phyloP scores from a whole-genome alignment of 2,888 invertebrate species.

The Pilophorus perplexus region DNA sequence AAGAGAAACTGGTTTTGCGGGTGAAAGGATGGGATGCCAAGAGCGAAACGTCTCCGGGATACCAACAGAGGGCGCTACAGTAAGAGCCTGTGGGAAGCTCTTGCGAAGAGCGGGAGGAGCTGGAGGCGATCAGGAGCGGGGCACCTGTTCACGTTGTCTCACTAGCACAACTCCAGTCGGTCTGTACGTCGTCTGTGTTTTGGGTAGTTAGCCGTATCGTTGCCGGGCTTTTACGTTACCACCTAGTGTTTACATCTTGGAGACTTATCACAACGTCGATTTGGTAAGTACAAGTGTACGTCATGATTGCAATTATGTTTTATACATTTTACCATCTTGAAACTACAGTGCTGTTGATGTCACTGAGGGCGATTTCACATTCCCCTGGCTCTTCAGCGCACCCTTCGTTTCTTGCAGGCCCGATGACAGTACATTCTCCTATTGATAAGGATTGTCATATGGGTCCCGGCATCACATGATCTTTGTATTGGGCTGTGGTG shows the following conservation, averaged over 20 bases:
- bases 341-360: too few relatives aligned
- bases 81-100: not conserved
- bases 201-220: too few relatives aligned
- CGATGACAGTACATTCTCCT: slow-evolving; percentile 32
- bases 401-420: slow-evolving; percentile 4
- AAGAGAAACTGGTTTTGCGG: slow-evolving; percentile 37
- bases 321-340: too few relatives aligned
- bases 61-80: not conserved
- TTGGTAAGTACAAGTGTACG: not conserved
- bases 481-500: slow-evolving; percentile 1
- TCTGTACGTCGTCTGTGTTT: slow-evolving; percentile 7
- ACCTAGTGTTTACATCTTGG: slow-evolving; percentile 8
- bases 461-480: slow-evolving; percentile 11
- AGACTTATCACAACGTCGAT: slow-evolving; percentile 2
- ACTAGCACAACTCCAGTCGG: not conserved
- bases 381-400: slow-evolving; percentile 9
- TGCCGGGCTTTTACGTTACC: not conserved
- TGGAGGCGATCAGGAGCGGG: too few relatives aligned
- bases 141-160: slow-evolving; percentile 15
- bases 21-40: slow-evolving; percentile 36
- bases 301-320: too few relatives aligned
- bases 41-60: not conserved
- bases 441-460: slow-evolving; percentile 27
- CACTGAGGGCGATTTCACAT: too few relatives aligned
- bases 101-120: too few relatives aligned